Evolutionary conservation across 2,113 vertebrate species (phyloP), one percentile per base, ranked within the genome.

Genomic region (Diglossa brunneiventris): DNA sequence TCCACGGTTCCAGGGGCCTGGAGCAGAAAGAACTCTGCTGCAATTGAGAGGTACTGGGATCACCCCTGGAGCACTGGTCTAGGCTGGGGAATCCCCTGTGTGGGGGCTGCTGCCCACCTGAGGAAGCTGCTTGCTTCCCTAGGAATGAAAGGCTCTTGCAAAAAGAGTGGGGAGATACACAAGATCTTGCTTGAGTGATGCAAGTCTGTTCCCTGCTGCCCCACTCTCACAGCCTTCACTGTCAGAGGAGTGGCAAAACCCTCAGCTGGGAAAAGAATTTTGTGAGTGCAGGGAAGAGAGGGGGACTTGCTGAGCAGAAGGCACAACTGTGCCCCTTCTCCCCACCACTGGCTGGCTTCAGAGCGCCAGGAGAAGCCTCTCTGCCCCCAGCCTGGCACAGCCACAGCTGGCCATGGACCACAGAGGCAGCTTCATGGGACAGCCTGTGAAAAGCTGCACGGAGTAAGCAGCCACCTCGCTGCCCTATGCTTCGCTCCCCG

Each of bases 301-400:
- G 3, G 33, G 21, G 14, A 64, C 49, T 33, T 26, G 20, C 49
- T 0, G 2, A 83, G 26, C 39, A 41, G 55, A 72, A 10, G 37
- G 15, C 15, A 83, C 47, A 53, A 9, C 18, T 15, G 5, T 49
- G 30, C 30, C 41, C 62, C 72, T n/a, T 73, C 26, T 86, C 53
- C 62, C 27, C 31, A 8, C 83, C 33, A 28, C 41, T 0, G 0
- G 5, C 76, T 46, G 52, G 14, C 56, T 79, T 56, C 89, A 50
- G 59, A 90, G 41, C 0, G 0, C 52, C 47, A 26, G 37, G 37
- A 0, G 67, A 77, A 82, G n/a, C 35, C 20, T 53, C 72, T 35
- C 37, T 56, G 58, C 9, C 18, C 24, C 23, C 4, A 35, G 39
- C 26, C 80, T 42, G 56, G 44, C 1, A 0, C 76, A 50, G 73